Base-by-base conservation (phyloP, 2,797 vertebrate species). In the Cyclura pinguis region DNA sequence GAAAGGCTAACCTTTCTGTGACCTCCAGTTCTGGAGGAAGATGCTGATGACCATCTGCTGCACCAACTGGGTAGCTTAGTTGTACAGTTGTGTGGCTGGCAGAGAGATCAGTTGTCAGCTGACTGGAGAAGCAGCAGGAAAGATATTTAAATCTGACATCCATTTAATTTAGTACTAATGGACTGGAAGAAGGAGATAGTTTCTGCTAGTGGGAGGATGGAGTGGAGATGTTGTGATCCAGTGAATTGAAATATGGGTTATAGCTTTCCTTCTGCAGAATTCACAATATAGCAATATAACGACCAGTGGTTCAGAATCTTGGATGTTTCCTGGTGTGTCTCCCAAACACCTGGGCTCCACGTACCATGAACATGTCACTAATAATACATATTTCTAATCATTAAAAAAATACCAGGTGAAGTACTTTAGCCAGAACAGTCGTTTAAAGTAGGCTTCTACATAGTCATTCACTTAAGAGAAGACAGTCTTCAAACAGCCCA, bases 161-260 rank as follows among this genome's bases (percentile, higher is more conserved):
- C 57, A 50, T 82, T 90, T 90, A 92, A 88, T 90, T 89, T 88
- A 64, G 76, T n/a, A 35, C 47, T 91, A 81, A 85, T 74, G 81
- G 88, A 57, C 47, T 81, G 35, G 24, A 87, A 82, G 77, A 24
- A 89, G 62, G 47, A 69, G 50, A 8, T 84, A 73, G 16, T 47
- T n/a, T 67, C 81, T 27, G 7, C 14, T 47, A 47, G 4, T 1
- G 32, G 12, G 20, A 2, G 50, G 2, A 72, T 6, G 18, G 22
- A 35, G 74, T 6, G 24, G 38, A 69, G 32, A 22, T 0, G 81
- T 64, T 42, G 22, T 86, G 47, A 77, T 38, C 8, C 24, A 72
- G 35, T 29, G 22, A 52, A 12, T 35, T 59, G 52, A 38, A 42
- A 47, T 4, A 9, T 78, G 18, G 2, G 8, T 83, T 80, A 52